Evolutionary conservation across 2,113 vertebrate species (phyloP).

Genomic region (Scortum barcoo): DNA sequence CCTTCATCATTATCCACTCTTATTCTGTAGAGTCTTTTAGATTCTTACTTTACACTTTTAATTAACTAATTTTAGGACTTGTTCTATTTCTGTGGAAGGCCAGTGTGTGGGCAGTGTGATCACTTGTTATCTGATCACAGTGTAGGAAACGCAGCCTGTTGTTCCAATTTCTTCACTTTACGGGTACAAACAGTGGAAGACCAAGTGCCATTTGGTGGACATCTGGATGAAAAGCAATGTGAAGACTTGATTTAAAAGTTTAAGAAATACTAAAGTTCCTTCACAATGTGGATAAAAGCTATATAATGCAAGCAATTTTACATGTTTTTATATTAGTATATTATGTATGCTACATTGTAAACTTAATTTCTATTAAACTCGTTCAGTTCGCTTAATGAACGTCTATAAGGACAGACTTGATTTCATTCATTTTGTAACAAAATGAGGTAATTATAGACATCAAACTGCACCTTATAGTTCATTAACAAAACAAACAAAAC

Average conservation of each 20-base stretch:
- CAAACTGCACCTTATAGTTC: too few relatives aligned
- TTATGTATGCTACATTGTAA: too few relatives aligned
- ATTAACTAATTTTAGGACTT: slow-evolving; percentile 18
- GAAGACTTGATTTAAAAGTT: neutral
- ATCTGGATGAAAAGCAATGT: neutral
- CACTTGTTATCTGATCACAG: slow-evolving; percentile 26
- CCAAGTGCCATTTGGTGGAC: neutral
- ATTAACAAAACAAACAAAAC: too few relatives aligned
- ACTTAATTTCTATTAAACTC: too few relatives aligned
- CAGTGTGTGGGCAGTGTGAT: slow-evolving; percentile 35
- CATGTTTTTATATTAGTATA: neutral
- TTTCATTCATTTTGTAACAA: too few relatives aligned
- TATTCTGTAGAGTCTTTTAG: neutral
- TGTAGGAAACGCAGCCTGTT: slow-evolving; percentile 21
- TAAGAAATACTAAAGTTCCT: neutral
- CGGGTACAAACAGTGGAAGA: slow-evolving; percentile 18
- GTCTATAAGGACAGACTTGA: too few relatives aligned
- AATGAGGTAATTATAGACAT: too few relatives aligned
- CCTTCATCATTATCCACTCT: neutral
- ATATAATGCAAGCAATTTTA: neutral
- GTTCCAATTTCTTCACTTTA: neutral
- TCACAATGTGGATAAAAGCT: neutral
- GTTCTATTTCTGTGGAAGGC: slow-evolving; percentile 23
- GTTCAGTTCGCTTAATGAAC: too few relatives aligned
- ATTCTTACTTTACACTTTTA: neutral